Evolutionary conservation across 2,797 vertebrate genomes (phyloP), one percentile per base, ranked within the genome.

Genomic region (Sylvilagus floridanus): DNA sequence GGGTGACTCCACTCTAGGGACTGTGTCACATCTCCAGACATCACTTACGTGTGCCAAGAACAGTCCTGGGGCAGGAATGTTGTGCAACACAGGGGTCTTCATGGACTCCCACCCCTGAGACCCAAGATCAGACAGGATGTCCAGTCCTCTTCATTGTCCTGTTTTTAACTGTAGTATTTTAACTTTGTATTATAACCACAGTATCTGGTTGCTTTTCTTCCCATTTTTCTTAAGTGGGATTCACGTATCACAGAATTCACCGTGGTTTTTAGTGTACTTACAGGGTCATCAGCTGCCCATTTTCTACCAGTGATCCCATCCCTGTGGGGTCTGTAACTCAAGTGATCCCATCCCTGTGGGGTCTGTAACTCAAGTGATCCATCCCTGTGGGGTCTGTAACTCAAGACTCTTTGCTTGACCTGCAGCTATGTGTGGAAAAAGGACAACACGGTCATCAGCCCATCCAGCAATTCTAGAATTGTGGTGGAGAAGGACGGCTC

Each of bases 391-490:
- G 42, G 42, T 9, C 42, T 42, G 42, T 93, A 42, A 76, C 42
- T 66, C 94, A 4, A 88, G 85, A 65, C 47, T 0, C 37, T 98
- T 21, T 72, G 37, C 79, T 95, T 96, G 89, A 91, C 81, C 76
- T 69, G 57, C 98, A 99, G 99, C 98, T 99, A 99, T 37, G 97
- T 98, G 86, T 99, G 99, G 99, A 99, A 99, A 97, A 99, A 99
- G 91, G 98, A 99, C 71, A 98, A 98, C 0, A 47, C 96, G 57
- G 83, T 97, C 2, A 98, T 99, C 92, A 98, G 97, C 57, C 98
- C 98, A 0, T 98, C 98, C 63, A 98, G 98, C 83, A 99, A 99
- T 32, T 99, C 99, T 17, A 98, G 99, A 84, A 98, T 99, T 47
- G 98, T 98, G 0, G 97, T 99, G 4, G 99, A 98, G 63, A 93